Conservation (phyloP, 2,888 invertebrate species). For the Drosophila phalerata region DNA sequence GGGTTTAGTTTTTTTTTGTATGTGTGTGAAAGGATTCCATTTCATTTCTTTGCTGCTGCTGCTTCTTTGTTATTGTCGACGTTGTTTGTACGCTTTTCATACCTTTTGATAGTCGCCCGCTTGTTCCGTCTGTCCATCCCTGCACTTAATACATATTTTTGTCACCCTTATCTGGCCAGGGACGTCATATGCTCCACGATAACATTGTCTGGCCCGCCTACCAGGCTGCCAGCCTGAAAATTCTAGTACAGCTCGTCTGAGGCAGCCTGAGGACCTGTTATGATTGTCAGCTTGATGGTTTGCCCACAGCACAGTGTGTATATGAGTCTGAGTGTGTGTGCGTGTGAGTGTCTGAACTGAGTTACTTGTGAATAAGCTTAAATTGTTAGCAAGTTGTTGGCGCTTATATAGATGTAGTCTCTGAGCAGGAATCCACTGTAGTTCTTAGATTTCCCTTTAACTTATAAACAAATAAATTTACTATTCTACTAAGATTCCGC, state of each 20-base stretch:
- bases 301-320: constrained; percentile 30
- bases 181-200: constrained; percentile 65
- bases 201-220: constrained; percentile 60
- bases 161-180: constrained; percentile 76
- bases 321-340: constrained; percentile 1
- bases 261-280: constrained; percentile 59
- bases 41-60: constrained; percentile 60
- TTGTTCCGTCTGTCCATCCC: constrained; percentile 32
- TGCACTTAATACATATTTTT: constrained; percentile 81
- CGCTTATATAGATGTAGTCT: constrained; percentile 2
- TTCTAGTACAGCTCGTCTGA: constrained; percentile 12
- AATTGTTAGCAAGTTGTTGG: constrained; percentile 46
- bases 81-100: constrained; percentile 67
- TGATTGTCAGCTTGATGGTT: constrained; percentile 69
- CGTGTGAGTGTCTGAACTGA: constrained; percentile 8
- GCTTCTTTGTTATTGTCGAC: constrained; percentile 57
- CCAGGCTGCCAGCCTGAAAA: constrained; percentile 7
- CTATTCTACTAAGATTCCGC: neutral
- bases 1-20: constrained; percentile 30
- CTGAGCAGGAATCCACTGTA: neutral
- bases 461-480: too few relatives aligned
- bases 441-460: neutral
- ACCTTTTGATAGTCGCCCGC: constrained; percentile 54
- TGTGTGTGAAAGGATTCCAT: constrained; percentile 76
- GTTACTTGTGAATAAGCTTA: constrained; percentile 60